Percentiles rank a stretch among this genome's conserved stretches.
phyloP scores from a whole-genome alignment of 2,888 invertebrate species.

The Thereva unica region DNA sequence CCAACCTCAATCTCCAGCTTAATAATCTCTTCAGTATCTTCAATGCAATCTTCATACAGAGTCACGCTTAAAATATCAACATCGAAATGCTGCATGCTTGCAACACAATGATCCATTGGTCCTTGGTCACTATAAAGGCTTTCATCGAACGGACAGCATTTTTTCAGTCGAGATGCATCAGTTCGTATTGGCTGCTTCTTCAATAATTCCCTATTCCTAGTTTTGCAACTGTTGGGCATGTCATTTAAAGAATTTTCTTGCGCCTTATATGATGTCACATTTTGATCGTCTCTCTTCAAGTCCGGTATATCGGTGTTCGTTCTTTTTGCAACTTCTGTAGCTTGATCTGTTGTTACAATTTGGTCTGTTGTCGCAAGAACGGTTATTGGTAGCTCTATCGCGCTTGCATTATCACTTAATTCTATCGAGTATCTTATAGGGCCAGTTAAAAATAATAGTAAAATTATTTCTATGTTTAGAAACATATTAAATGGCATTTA shows the following conservation, averaged over 20 bases:
- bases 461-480: too few species aligned
- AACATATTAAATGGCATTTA: too few species aligned
- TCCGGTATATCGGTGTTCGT: too few species aligned
- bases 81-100: constrained; percentile 37
- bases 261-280: too few species aligned
- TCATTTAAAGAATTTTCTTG: background rate
- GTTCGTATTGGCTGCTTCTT: constrained; percentile 47
- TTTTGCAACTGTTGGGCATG: constrained; percentile 9
- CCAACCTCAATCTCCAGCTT: constrained; percentile 50
- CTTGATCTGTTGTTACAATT: too few species aligned
- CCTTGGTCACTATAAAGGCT: constrained; percentile 49
- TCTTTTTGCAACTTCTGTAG: too few species aligned
- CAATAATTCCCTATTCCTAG: constrained; percentile 44
- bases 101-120: constrained; percentile 43
- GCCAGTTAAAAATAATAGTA: too few species aligned
- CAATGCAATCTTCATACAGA: constrained; percentile 56
- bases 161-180: constrained; percentile 58
- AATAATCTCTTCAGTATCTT: constrained; percentile 51
- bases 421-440: too few species aligned
- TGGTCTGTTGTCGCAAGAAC: too few species aligned
- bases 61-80: constrained; percentile 51
- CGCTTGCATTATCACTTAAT: too few species aligned
- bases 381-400: too few species aligned
- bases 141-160: constrained; percentile 55
- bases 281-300: too few species aligned